phyloP scores from a whole-genome alignment of 2,888 invertebrate species.

The Lasioglossum figueresi region DNA sequence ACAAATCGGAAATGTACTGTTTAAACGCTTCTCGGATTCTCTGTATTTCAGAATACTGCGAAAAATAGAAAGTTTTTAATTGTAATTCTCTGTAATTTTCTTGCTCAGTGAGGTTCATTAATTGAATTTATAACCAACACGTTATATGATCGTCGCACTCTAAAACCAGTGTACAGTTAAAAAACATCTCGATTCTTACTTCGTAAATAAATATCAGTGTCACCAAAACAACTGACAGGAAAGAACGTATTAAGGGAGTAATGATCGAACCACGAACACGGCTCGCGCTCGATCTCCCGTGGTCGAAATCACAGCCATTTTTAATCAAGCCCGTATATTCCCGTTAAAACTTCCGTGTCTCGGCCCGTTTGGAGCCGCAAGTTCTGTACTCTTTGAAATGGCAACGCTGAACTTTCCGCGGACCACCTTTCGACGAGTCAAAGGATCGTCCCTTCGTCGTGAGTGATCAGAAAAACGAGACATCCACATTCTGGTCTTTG shows the following conservation, averaged over 20 bases:
- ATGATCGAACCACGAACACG: slow-evolving; percentile 24
- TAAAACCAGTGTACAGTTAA: not conserved
- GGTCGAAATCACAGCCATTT: slow-evolving; percentile 40
- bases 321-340: slow-evolving; percentile 31
- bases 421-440: slow-evolving; percentile 15
- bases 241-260: slow-evolving; percentile 53
- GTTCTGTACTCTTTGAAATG: slow-evolving; percentile 29
- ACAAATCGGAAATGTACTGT: too few species aligned
- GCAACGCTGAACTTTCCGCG: slow-evolving; percentile 22
- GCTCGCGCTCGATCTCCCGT: slow-evolving; percentile 3
- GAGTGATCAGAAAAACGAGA: slow-evolving; percentile 35
- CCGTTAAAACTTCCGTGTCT: not conserved
- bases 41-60: too few species aligned
- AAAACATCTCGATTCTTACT: not conserved
- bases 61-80: too few species aligned
- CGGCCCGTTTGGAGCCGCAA: not conserved
- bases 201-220: not conserved
- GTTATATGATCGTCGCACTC: too few species aligned
- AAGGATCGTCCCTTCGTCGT: slow-evolving; percentile 3
- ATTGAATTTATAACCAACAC: too few species aligned
- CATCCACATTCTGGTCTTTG: slow-evolving; percentile 10
- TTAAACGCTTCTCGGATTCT: too few species aligned
- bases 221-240: not conserved
- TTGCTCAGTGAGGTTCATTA: too few species aligned
- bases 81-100: too few species aligned